Base-by-base conservation (phyloP, 2,888 invertebrate genomes). In the Dicycla oo region DNA sequence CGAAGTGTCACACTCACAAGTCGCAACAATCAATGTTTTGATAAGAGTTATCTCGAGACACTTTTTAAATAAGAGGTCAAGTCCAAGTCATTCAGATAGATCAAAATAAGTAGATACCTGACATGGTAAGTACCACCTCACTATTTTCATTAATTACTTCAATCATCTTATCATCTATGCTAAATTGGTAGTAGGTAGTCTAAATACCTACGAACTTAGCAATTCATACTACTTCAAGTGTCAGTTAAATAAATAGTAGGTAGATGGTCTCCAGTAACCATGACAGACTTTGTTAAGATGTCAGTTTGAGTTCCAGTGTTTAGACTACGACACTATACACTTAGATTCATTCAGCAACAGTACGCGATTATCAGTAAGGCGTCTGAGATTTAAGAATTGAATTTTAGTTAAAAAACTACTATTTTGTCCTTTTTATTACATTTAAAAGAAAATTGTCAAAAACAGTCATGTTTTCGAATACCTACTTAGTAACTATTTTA, bases 51-150 rank as follows among this genome's bases (percentile, higher is more conserved):
- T 67, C 63, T 34, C 34, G 6, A 34, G 18, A 60, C 18, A 51
- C 45, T 58, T 18, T n/a, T 30, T n/a, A 57, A n/a, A 66, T 60
- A 61, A 60, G 43, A 69, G 13, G 40, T 49, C 30, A 47, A 20
- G 20, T 45, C 15, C 34, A 34, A n/a, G 20, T 15, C 34, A 61
- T 53, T 67, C 18, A 40, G 23, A 51, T 47, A 6, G 20, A 23
- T 38, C 3, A 53, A 7, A 73, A 40, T 45, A 58, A 45, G 38
- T 43, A 38, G 40, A 49, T 34, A 34, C 10, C 23, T 20, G 38
- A 49, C 26, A 79, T 79, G 79, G 79, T 79, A 77, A 70, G 79
- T 81, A 40, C 20, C 11, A 30, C n/a, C 30, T 3, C n/a, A 40
- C 7, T 13, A 69, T 69, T 77, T 58, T 15, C 0, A 43, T 26